These are phyloP conservation scores for Cremastobaeus sp. DNA, from an alignment of 2,888 invertebrate species.

Conservation along the genomic window DNA sequence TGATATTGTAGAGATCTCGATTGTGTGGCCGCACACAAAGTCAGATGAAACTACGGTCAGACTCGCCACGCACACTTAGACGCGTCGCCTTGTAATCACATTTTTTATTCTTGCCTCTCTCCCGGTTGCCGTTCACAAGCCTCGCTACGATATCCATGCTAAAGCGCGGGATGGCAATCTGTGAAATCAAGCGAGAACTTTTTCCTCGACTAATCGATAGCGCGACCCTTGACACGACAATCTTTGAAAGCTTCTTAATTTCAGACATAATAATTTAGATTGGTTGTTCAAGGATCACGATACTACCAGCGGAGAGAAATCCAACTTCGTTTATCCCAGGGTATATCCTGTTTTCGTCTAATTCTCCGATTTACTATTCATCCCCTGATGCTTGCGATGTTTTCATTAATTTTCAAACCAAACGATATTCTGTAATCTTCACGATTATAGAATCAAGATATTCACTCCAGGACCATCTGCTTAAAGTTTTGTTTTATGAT, in stretches of 20 bases:
- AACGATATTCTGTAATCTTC: no score
- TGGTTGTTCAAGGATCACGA: slow-evolving; percentile 30
- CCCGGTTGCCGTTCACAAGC: slow-evolving; percentile 43
- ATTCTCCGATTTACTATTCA: slow-evolving; percentile 1
- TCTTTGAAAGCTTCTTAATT: slow-evolving; percentile 48
- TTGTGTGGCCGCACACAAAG: no score
- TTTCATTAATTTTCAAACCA: slow-evolving; percentile 15
- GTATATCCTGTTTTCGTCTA: slow-evolving; percentile 3
- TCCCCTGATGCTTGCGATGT: not conserved
- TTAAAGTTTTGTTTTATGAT: slow-evolving; percentile 6
- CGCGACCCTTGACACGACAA: slow-evolving; percentile 49
- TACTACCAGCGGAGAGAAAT: slow-evolving; percentile 15
- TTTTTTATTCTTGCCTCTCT: slow-evolving; percentile 42
- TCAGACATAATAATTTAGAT: slow-evolving; percentile 43
- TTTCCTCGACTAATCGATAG: slow-evolving; percentile 33
- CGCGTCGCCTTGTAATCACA: slow-evolving; percentile 37
- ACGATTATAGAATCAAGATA: not conserved
- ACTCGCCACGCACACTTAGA: slow-evolving; percentile 21
- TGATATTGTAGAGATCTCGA: no score
- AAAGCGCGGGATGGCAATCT: slow-evolving; percentile 55
- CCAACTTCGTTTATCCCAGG: slow-evolving; percentile 29
- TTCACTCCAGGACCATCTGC: not conserved
- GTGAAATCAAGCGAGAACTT: slow-evolving; percentile 41
- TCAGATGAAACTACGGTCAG: not conserved
- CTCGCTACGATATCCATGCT: slow-evolving; percentile 49